A percentile compares a stretch with the other conserved stretches of the same genome.
Conservation (phyloP, 2,113 vertebrate species). For the Protobothrops mucrosquamatus region DNA sequence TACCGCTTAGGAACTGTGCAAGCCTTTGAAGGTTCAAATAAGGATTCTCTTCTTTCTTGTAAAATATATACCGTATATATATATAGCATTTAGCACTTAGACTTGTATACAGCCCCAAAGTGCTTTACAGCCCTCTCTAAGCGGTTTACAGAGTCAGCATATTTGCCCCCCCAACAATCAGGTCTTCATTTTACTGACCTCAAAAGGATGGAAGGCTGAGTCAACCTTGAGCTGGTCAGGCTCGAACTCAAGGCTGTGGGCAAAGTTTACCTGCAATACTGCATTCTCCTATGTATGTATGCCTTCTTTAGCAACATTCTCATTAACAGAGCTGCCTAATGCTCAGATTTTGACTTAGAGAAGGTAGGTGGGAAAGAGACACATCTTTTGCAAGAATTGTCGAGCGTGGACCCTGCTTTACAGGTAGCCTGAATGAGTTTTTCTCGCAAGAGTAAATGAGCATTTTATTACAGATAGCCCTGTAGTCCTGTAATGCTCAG, state of each 20-base stretch:
- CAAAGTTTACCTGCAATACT: neutral
- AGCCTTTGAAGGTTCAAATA: too few relatives aligned
- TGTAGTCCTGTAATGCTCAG: neutral
- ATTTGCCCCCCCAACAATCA: neutral
- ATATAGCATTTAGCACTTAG: neutral
- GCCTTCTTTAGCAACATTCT: neutral
- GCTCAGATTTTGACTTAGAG: neutral
- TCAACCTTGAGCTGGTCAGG: fast-evolving
- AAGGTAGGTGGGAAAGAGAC: neutral
- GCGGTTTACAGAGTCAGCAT: neutral
- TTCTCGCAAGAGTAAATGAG: neutral
- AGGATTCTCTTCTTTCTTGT: neutral
- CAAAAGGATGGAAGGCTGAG: neutral
- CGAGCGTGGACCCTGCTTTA: neutral
- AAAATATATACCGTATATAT: too few relatives aligned
- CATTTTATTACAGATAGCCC: neutral
- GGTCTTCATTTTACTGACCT: neutral
- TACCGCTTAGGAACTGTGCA: neutral
- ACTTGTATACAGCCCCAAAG: neutral
- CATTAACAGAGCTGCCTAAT: neutral
- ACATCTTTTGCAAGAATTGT: neutral
- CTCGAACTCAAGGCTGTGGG: neutral
- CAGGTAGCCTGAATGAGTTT: too few relatives aligned
- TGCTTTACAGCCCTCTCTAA: neutral
- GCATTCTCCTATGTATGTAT: neutral